These are phyloP conservation scores for Cheilosia scutellata DNA, from an alignment of 2,888 invertebrate genomes.

Conservation along the genomic window DNA sequence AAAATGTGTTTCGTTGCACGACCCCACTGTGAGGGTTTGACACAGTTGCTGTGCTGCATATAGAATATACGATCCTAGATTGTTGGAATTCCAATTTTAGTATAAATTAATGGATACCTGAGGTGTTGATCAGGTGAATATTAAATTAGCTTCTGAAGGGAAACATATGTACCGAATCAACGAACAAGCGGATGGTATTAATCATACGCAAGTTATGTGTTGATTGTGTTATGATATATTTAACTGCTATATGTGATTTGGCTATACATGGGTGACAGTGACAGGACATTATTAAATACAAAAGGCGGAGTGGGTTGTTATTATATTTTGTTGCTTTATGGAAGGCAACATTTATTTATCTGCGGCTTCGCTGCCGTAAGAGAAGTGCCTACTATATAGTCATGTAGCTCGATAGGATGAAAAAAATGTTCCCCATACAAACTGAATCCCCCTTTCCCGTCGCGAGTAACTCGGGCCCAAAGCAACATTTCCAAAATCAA, in stretches of 20 bases:
- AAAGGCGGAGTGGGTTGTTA: not conserved
- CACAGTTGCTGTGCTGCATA: conserved; percentile 49
- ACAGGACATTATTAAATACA: not conserved
- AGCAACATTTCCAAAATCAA: too few relatives aligned
- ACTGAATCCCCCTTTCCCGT: too few relatives aligned
- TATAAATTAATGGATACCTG: conserved; percentile 42
- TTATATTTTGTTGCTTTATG: too few relatives aligned
- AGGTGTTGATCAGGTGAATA: conserved; percentile 69
- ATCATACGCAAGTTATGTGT: conserved; percentile 26
- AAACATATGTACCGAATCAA: not conserved
- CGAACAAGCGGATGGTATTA: conserved; percentile 38
- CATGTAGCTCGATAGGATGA: too few relatives aligned
- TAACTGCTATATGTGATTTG: not conserved
- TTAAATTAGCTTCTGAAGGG: conserved; percentile 63
- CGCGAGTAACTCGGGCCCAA: too few relatives aligned
- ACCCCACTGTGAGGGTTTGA: conserved; percentile 57
- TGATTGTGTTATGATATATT: conserved; percentile 14
- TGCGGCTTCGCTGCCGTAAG: too few relatives aligned
- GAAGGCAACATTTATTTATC: too few relatives aligned
- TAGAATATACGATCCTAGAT: conserved; percentile 22
- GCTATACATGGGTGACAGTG: conserved; percentile 1
- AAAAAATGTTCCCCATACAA: too few relatives aligned
- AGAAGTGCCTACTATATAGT: too few relatives aligned
- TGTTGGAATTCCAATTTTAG: conserved; percentile 35
- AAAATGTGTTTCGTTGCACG: conserved; percentile 26